Evolutionary conservation across 2,113 vertebrate genomes (phyloP).

Genomic region (mouse (Mus musculus)): DNA sequence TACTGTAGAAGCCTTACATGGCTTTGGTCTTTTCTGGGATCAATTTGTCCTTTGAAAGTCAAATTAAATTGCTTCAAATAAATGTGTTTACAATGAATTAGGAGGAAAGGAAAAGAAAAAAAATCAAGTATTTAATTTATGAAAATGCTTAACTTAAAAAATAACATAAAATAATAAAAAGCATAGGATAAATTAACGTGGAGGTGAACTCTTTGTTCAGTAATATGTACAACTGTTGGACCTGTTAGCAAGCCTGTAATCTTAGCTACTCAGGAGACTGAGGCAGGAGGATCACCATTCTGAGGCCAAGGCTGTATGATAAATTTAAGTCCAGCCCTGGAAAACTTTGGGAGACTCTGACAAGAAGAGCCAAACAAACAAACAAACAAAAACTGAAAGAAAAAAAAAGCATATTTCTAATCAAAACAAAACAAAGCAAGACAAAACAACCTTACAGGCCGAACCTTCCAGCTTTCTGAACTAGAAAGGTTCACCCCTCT

Average conservation of each 20-base stretch:
- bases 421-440: background rate
- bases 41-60: constrained; percentile 32
- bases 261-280: background rate
- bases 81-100: constrained; percentile 41
- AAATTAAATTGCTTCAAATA: constrained; percentile 35
- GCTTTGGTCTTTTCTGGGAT: background rate
- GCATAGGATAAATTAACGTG: background rate
- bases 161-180: background rate
- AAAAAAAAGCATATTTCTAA: background rate
- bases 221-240: background rate
- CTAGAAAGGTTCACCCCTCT: background rate
- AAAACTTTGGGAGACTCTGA: background rate
- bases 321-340: background rate
- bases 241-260: background rate
- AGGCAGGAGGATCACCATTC: background rate
- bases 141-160: background rate
- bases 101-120: constrained; percentile 2
- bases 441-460: background rate
- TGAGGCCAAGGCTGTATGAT: too few relatives aligned
- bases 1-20: background rate
- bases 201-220: background rate
- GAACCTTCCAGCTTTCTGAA: background rate
- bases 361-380: background rate
- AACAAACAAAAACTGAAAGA: background rate
- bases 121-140: background rate